These are phyloP conservation scores for Fratercula arctica DNA, from an alignment of 2,797 vertebrate genomes.

Conservation along the genomic window DNA sequence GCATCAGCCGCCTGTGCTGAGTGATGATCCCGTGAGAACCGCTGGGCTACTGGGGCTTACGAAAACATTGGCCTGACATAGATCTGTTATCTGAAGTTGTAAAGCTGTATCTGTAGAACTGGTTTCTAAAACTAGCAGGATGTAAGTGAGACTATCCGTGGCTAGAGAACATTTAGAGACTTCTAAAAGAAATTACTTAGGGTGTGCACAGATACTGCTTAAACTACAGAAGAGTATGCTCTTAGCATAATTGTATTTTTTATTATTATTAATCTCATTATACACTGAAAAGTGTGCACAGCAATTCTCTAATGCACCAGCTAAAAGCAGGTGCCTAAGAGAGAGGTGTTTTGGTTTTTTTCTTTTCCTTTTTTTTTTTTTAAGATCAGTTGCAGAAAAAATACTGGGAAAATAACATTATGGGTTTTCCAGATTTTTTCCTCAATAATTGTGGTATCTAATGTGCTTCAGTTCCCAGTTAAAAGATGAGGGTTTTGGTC, in stretches of 20 bases:
- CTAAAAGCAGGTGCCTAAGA: neutral
- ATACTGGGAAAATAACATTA: neutral
- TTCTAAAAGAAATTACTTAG: neutral
- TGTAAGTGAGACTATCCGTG: neutral
- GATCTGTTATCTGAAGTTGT: neutral
- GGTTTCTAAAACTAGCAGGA: neutral
- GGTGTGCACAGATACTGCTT: neutral
- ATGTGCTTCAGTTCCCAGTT: neutral
- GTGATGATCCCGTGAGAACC: neutral
- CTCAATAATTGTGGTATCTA: neutral
- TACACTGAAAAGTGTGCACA: neutral
- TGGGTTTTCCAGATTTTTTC: neutral
- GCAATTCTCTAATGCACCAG: neutral
- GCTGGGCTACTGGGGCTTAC: neutral
- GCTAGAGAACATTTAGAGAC: neutral
- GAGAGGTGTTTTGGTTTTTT: neutral
- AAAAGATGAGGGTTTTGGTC: neutral
- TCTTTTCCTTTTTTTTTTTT: neutral
- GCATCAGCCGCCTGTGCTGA: accelerated
- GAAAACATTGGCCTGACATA: neutral
- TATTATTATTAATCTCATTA: neutral
- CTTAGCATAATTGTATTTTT: neutral
- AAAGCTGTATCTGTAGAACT: neutral
- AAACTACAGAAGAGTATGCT: neutral
- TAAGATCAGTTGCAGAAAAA: neutral